Conservation (phyloP, 1,140 invertebrate genomes). For the Platyura marginata region DNA sequence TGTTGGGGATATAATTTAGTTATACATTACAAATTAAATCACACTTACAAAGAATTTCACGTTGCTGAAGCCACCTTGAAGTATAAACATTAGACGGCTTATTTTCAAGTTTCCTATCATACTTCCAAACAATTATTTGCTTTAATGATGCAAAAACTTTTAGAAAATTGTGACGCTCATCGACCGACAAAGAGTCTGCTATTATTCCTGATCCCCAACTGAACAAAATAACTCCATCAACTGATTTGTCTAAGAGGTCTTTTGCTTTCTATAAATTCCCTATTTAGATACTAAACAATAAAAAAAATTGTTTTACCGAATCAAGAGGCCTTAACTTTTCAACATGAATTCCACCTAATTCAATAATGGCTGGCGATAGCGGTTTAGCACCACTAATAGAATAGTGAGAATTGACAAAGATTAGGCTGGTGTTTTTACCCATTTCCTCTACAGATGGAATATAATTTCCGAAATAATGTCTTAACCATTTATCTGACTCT, state of each 20-base stretch:
- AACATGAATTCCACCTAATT: constrained; percentile 39
- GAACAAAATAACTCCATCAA: constrained; percentile 48
- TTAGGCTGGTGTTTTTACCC: constrained; percentile 29
- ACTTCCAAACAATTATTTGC: constrained; percentile 52
- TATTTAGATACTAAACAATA: too few species aligned
- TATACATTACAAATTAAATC: too few species aligned
- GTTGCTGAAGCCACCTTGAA: constrained; percentile 49
- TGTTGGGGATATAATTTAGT: too few species aligned
- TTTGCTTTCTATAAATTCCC: constrained; percentile 34
- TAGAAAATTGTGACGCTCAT: constrained; percentile 35
- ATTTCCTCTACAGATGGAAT: constrained; percentile 21
- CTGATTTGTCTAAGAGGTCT: constrained; percentile 43
- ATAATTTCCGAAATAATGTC: constrained; percentile 30
- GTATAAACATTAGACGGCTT: constrained; percentile 42
- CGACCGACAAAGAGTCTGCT: constrained; percentile 34
- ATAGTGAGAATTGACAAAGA: constrained; percentile 37
- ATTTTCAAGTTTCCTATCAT: constrained; percentile 38
- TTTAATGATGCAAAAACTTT: constrained; percentile 35
- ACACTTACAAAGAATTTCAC: constrained; percentile 40
- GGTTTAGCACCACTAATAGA: constrained; percentile 30
- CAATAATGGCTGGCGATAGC: constrained; percentile 32
- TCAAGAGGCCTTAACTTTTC: neutral
- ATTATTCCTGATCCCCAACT: constrained; percentile 49
- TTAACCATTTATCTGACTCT: constrained; percentile 24
- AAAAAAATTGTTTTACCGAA: constrained; percentile 32